phyloP scores from a whole-genome alignment of 2,113 vertebrate genomes.

The Xenus cinereus region DNA sequence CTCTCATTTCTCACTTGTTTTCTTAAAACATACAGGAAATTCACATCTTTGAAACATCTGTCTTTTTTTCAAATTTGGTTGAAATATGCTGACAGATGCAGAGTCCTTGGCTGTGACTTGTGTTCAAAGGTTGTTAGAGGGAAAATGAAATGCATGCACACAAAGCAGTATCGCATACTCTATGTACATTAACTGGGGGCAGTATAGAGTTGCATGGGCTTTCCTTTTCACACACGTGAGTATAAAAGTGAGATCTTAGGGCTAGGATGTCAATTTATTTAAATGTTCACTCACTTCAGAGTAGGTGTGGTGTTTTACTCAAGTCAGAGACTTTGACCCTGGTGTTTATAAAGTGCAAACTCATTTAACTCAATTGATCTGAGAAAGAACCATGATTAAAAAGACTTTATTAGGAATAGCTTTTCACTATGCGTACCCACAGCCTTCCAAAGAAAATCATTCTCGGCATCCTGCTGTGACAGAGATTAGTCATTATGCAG shows the following conservation, averaged over 20 bases:
- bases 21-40: not conserved
- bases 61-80: not conserved
- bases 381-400: not conserved
- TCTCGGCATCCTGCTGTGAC: conserved; percentile 21
- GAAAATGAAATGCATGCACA: not conserved
- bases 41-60: not conserved
- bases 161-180: not conserved
- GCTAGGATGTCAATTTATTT: not conserved
- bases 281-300: not conserved
- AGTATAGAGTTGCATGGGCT: not conserved
- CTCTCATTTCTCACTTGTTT: not conserved
- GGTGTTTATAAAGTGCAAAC: not conserved
- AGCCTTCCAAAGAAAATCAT: conserved; percentile 29
- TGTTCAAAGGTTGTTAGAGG: not conserved
- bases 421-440: conserved; percentile 43
- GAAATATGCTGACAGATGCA: not conserved
- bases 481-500: conserved; percentile 53
- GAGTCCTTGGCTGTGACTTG: not conserved
- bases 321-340: not conserved
- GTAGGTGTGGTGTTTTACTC: not conserved
- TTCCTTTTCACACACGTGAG: not conserved
- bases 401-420: conserved; percentile 32
- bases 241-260: not conserved
- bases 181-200: not conserved
- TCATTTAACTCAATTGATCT: conserved; percentile 32